Evolutionary conservation across 2,113 vertebrate species (phyloP), one percentile per base, ranked within the genome.

Genomic region (Microcebus griseorufus): DNA sequence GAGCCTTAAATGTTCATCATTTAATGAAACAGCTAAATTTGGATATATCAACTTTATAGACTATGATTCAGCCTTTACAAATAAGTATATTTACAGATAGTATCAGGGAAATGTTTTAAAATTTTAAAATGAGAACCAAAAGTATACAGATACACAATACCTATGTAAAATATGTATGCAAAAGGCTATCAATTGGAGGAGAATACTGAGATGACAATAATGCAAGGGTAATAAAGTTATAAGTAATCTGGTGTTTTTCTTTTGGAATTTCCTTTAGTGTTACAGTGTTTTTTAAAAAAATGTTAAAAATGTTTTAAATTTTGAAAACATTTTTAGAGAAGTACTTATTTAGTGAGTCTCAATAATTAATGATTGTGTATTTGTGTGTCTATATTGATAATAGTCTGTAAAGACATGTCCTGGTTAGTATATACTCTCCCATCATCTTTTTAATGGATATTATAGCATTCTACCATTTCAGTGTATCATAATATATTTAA

Each of bases 1-100:
- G 73, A 87, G 2, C 42, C 34, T 78, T 82, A 64, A 64, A 12
- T 90, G 8, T 94, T 89, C 75, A 86, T 69, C 12, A 29, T 22
- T 83, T 67, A 73, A 10, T 84, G 72, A 88, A 93, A 60, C 82
- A 60, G 22, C 78, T 94, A 80, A 92, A 69, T 86, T 90, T 89
- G 37, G 22, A 65, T 95, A 27, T 82, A 62, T 76, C 65, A 70
- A 22, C 22, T 69, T 94, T 4, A 58, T 82, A 93, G 69, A 95
- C 58, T 42, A n/a, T 53, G 16, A 34, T 42, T 93, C 55, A 84
- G 23, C 51, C 29, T 39, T 95, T 75, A 78, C 64, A 62, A 88
- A 93, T 45, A 83, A 67, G 4, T 64, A 27, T 51, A 29, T 78
- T 88, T 65, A 65, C 20, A 67, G 67, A 51, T 83, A 88, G 17